Conservation (phyloP, 2,888 invertebrate genomes). For the Clanis bilineata region DNA sequence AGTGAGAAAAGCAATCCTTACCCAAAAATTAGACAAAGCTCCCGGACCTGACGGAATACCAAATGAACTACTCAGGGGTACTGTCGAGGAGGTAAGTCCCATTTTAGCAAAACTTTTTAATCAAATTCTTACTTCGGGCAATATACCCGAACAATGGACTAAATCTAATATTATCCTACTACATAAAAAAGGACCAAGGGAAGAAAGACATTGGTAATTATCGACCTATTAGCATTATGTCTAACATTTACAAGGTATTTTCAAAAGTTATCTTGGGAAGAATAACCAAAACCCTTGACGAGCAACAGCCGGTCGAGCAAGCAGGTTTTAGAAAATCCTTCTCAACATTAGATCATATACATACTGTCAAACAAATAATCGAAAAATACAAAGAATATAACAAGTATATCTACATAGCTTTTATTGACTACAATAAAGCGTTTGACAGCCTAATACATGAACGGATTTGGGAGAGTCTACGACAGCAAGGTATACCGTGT, state of each 20-base stretch:
- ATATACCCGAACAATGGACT: conserved; percentile 14
- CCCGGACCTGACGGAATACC: conserved; percentile 29
- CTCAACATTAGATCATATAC: too few species aligned
- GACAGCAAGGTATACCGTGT: too few species aligned
- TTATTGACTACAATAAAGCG: neutral
- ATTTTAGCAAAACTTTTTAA: conserved; percentile 28
- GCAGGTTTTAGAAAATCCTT: too few species aligned
- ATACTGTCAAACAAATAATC: too few species aligned
- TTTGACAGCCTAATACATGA: neutral
- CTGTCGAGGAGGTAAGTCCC: conserved; percentile 20
- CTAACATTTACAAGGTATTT: too few species aligned
- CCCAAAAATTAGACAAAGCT: conserved; percentile 26
- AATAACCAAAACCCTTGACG: too few species aligned
- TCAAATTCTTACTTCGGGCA: conserved; percentile 19
- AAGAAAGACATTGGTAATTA: conserved; percentile 22
- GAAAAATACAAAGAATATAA: conserved; percentile 6
- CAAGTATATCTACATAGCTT: neutral
- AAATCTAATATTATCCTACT: conserved; percentile 27
- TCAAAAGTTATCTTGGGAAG: too few species aligned
- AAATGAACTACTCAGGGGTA: conserved; percentile 28
- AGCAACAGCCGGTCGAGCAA: too few species aligned
- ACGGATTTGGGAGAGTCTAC: neutral
- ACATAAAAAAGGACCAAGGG: conserved; percentile 25
- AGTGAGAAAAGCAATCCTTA: conserved; percentile 5
- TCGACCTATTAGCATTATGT: conserved; percentile 18